Base-by-base conservation (phyloP, 2,888 invertebrate species). In the Hirtodrosophila trivittata region DNA sequence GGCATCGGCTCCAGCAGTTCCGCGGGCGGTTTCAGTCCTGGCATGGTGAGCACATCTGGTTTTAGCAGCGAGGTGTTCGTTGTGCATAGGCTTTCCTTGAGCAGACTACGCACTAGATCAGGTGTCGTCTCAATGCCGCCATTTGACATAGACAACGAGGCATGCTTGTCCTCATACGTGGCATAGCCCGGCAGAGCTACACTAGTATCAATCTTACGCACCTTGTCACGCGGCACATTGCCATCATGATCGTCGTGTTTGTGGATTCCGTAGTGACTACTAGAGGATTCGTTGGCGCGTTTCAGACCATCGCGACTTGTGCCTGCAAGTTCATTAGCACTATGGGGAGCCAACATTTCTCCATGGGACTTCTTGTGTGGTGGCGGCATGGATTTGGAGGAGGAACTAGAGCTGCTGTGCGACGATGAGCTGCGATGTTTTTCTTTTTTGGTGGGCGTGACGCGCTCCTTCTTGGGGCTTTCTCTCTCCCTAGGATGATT, bases 111-210 rank as follows among this genome's bases (percentile, higher is more conserved):
- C 18, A 95, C 95, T 77, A 94, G 77, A 5, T 93, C 93, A 0
- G 95, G 94, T 80, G 95, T 94, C 0, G 94, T 94, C 89, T 95
- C 95, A 46, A 94, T 93, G 5, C 94, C 94, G 3, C 94, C 94
- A 76, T 95, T 94, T 0, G 94, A 89, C 47, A 89, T 75, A 18
- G 85, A 82, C 18, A 89, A 38, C 6, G 87, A 87, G 14, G 73
- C 42, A 49, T 85, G 85, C 42, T 89, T 89, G 5, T 76, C 78
- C 35, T 76, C 87, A 14, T 71, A 67, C 32, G 49, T 59, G 0
- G 65, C 13, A 16, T 64, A 80, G 1, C 63, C 49, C 0, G 75
- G 56, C 21, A 85, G 8, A 1, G 67, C 66, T 1, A 38, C 42
- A 35, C 45, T 63, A 9, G 37, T 73, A 13, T 90, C 89, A 49